Evolutionary conservation across 2,797 vertebrate genomes (phyloP).

Genomic region (Premnoplex brunnescens): DNA sequence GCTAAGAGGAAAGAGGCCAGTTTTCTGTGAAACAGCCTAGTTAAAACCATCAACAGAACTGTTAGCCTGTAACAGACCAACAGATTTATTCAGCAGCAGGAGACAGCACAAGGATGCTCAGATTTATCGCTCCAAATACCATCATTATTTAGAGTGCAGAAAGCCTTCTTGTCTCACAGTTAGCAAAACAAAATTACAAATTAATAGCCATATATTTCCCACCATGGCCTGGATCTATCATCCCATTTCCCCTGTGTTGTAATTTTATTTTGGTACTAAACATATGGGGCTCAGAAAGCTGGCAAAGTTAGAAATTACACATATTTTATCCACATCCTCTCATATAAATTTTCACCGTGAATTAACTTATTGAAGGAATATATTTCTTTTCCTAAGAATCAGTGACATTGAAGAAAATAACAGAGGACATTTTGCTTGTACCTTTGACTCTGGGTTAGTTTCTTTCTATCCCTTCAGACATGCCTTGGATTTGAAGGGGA

Average conservation of each 20-base stretch:
- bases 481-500: not conserved
- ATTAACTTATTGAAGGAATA: not conserved
- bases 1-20: not conserved
- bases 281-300: slow-evolving; percentile 24
- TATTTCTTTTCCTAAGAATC: not conserved
- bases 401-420: not conserved
- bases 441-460: not conserved
- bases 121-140: slow-evolving; percentile 58
- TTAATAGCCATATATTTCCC: slow-evolving; percentile 57
- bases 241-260: slow-evolving; percentile 5
- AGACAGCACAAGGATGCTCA: slow-evolving; percentile 57
- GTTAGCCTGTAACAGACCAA: slow-evolving; percentile 25
- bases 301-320: slow-evolving; percentile 20
- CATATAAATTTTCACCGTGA: not conserved
- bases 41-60: slow-evolving; percentile 42
- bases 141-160: slow-evolving; percentile 48
- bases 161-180: slow-evolving; percentile 54
- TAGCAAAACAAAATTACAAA: slow-evolving; percentile 68
- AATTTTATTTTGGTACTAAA: slow-evolving; percentile 65
- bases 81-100: slow-evolving; percentile 55
- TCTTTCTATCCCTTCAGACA: not conserved
- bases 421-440: not conserved
- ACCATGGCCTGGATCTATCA: slow-evolving; percentile 27
- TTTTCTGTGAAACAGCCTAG: not conserved
- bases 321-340: not conserved